Percentiles rank a stretch among this genome's conserved stretches.
Conservation (phyloP, 2,797 vertebrate genomes). For the Lagocephalus sceleratus region DNA sequence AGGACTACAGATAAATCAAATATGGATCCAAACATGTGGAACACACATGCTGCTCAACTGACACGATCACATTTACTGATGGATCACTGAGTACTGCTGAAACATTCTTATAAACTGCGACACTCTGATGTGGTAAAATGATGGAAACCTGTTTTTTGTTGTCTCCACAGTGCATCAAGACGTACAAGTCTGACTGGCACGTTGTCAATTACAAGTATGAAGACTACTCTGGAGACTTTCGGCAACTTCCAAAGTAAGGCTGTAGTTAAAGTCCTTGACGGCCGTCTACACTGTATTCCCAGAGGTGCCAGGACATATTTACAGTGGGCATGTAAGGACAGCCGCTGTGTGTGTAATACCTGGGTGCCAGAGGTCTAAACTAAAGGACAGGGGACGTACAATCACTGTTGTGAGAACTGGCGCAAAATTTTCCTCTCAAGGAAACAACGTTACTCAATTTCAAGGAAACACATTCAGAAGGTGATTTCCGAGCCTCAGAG, state of each 20-base stretch:
- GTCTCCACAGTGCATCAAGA: constrained; percentile 89
- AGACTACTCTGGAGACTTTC: constrained; percentile 96
- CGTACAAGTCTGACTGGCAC: constrained; percentile 98
- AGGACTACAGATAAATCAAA: too few relatives aligned
- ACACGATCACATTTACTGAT: too few relatives aligned
- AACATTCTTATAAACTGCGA: too few relatives aligned
- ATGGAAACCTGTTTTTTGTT: constrained; percentile 11
- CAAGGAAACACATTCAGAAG: constrained; percentile 41
- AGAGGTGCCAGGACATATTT: constrained; percentile 18
- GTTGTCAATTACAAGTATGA: constrained; percentile 96
- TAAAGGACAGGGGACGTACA: constrained; percentile 3
- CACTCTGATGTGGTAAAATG: neutral
- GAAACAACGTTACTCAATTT: constrained; percentile 13
- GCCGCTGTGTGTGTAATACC: constrained; percentile 6
- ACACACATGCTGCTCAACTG: too few relatives aligned
- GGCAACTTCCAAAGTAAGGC: constrained; percentile 92
- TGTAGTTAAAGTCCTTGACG: neutral
- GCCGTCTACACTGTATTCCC: neutral
- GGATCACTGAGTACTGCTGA: too few relatives aligned
- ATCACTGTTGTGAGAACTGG: neutral
- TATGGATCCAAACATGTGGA: too few relatives aligned
- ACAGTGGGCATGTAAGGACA: constrained; percentile 30
- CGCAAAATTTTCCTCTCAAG: neutral
- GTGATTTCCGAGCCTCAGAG: constrained; percentile 34
- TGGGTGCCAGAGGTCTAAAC: constrained; percentile 30